These are phyloP conservation scores for Phoenoteleia sp. DNA, from an alignment of 2,888 invertebrate genomes.

Conservation along the genomic window DNA sequence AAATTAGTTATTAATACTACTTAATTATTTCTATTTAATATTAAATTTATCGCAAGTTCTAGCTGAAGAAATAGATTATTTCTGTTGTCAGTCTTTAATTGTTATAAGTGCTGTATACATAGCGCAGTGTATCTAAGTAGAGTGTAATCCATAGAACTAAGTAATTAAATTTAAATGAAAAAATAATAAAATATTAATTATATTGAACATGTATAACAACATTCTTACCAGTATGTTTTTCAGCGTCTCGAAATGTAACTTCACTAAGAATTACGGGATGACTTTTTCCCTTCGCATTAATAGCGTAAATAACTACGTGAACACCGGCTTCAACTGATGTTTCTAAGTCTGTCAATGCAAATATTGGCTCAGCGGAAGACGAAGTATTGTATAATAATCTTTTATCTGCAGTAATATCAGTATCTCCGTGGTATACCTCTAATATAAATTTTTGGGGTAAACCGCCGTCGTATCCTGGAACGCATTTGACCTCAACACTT, in stretches of 20 bases:
- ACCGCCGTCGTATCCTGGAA: slow-evolving; percentile 95
- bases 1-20: too few species aligned
- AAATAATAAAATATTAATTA: too few species aligned
- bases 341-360: slow-evolving; percentile 93
- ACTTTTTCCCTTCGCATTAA: slow-evolving; percentile 94
- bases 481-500: slow-evolving; percentile 93
- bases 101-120: too few species aligned
- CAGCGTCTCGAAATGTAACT: slow-evolving; percentile 91
- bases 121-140: too few species aligned
- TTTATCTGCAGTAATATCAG: slow-evolving; percentile 81
- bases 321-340: slow-evolving; percentile 91
- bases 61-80: too few species aligned
- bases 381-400: slow-evolving; percentile 88
- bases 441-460: slow-evolving; percentile 95
- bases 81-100: too few species aligned
- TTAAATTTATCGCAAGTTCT: too few species aligned
- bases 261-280: slow-evolving; percentile 91
- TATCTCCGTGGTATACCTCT: slow-evolving; percentile 90
- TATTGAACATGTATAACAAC: too few species aligned
- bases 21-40: too few species aligned
- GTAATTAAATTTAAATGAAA: too few species aligned
- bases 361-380: slow-evolving; percentile 90
- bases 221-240: slow-evolving; percentile 56
- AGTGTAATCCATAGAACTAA: too few species aligned
- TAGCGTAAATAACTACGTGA: slow-evolving; percentile 92